phyloP scores from a whole-genome alignment of 2,113 vertebrate species.

The Oophaga pumilio region DNA sequence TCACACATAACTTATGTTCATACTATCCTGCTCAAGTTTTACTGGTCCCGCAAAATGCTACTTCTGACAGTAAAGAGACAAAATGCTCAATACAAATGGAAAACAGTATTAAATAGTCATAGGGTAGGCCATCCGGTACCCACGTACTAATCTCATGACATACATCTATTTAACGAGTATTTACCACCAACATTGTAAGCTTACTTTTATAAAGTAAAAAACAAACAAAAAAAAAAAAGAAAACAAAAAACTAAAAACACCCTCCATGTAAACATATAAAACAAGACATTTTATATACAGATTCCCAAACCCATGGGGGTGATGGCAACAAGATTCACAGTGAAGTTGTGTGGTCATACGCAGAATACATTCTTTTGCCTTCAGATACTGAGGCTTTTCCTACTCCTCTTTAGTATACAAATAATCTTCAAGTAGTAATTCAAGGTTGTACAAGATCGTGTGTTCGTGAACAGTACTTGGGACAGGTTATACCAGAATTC shows the following conservation, averaged over 20 bases:
- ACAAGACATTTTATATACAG: not conserved
- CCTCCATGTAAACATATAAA: not conserved
- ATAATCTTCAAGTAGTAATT: constrained; percentile 76
- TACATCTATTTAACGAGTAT: not conserved
- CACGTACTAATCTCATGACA: not conserved
- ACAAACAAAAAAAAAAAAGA: not conserved
- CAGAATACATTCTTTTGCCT: constrained; percentile 61
- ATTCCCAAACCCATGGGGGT: not conserved
- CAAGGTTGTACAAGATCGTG: constrained; percentile 39
- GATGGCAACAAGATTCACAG: constrained; percentile 67
- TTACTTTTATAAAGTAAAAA: not conserved
- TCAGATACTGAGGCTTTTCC: constrained; percentile 63
- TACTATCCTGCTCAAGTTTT: not conserved
- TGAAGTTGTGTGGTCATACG: constrained; percentile 70
- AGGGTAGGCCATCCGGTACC: not conserved
- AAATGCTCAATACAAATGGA: not conserved
- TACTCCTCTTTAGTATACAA: not conserved
- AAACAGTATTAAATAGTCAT: constrained; percentile 1
- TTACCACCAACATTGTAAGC: not conserved
- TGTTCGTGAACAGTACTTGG: constrained; percentile 50
- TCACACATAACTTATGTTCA: constrained; percentile 10
- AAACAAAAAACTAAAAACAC: not conserved
- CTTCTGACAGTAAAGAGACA: not conserved
- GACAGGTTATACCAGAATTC: not conserved
- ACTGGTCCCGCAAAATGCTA: not conserved